Percentiles rank a stretch among this genome's conserved stretches.
phyloP scores from a whole-genome alignment of 2,888 invertebrate species.

The Orchestes rusci region DNA sequence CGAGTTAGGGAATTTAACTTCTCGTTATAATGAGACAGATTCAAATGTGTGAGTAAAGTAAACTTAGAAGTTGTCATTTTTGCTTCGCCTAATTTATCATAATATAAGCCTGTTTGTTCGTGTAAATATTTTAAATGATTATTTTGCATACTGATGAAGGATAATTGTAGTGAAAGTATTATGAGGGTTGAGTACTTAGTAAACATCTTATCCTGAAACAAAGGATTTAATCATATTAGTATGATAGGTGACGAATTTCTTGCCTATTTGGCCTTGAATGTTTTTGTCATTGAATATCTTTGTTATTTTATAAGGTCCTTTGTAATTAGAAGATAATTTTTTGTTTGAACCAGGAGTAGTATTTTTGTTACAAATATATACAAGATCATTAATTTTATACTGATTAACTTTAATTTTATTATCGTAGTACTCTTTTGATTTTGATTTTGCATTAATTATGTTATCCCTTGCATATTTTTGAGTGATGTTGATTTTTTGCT shows the following conservation, averaged over 20 bases:
- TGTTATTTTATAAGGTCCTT: constrained; percentile 15
- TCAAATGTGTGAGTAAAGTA: too few species aligned
- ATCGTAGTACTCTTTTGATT: constrained; percentile 9
- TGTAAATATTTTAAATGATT: too few species aligned
- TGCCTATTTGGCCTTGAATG: constrained; percentile 1
- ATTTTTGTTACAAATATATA: constrained; percentile 4
- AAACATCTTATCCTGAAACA: too few species aligned
- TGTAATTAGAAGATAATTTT: constrained; percentile 17
- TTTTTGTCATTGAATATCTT: constrained; percentile 1
- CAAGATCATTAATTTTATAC: constrained; percentile 6
- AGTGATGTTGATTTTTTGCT: constrained; percentile 26
- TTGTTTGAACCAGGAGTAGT: constrained; percentile 13
- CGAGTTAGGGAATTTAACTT: too few species aligned
- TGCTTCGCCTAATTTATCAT: background rate
- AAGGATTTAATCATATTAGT: too few species aligned
- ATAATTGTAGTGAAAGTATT: too few species aligned
- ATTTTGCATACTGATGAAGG: too few species aligned
- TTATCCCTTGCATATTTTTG: constrained; percentile 26
- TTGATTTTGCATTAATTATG: constrained; percentile 8
- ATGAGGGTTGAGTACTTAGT: too few species aligned
- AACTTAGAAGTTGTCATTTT: too few species aligned
- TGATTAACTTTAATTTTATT: constrained; percentile 1
- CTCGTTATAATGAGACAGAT: too few species aligned
- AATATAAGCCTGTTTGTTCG: constrained; percentile 1
- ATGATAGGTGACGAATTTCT: too few species aligned